These are phyloP conservation scores for Ecdyonurus torrentis DNA, from an alignment of 2,888 invertebrate species.

Conservation along the genomic window DNA sequence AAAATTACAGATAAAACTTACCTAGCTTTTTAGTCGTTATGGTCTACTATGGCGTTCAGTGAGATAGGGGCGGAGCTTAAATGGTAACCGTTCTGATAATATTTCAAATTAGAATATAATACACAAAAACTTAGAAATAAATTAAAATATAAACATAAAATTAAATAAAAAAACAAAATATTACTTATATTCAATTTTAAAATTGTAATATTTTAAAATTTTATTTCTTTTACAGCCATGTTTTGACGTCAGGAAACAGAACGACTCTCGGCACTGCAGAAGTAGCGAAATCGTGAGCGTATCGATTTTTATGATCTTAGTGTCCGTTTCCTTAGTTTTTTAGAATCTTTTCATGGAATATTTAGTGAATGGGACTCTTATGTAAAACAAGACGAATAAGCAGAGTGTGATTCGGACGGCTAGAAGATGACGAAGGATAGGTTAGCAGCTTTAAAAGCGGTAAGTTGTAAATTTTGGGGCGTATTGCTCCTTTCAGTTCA, in stretches of 20 bases:
- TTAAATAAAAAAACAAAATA: neutral
- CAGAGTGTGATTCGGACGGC: slow-evolving; percentile 44
- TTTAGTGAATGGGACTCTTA: slow-evolving; percentile 66
- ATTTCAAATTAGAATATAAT: neutral
- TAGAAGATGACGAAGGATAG: slow-evolving; percentile 88
- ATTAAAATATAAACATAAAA: neutral
- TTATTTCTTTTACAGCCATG: slow-evolving; percentile 7
- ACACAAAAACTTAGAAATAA: neutral
- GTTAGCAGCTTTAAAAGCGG: slow-evolving; percentile 91
- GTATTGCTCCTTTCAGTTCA: neutral
- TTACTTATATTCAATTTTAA: neutral
- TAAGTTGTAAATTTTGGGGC: slow-evolving; percentile 31
- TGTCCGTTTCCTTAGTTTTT: slow-evolving; percentile 54
- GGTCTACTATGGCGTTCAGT: slow-evolving; percentile 67
- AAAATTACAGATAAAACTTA: slow-evolving; percentile 51
- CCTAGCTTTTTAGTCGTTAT: slow-evolving; percentile 51
- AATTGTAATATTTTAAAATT: neutral
- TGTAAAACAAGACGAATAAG: slow-evolving; percentile 45
- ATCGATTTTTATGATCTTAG: slow-evolving; percentile 67
- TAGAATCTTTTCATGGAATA: slow-evolving; percentile 47
- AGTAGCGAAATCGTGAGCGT: slow-evolving; percentile 43
- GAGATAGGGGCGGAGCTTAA: slow-evolving; percentile 5
- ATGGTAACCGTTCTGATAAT: neutral
- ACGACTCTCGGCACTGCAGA: slow-evolving; percentile 40
- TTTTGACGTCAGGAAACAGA: slow-evolving; percentile 13